Evolutionary conservation across 2,797 vertebrate genomes (phyloP), one percentile per base, ranked within the genome.

Genomic region (Rhodeus uyekii): DNA sequence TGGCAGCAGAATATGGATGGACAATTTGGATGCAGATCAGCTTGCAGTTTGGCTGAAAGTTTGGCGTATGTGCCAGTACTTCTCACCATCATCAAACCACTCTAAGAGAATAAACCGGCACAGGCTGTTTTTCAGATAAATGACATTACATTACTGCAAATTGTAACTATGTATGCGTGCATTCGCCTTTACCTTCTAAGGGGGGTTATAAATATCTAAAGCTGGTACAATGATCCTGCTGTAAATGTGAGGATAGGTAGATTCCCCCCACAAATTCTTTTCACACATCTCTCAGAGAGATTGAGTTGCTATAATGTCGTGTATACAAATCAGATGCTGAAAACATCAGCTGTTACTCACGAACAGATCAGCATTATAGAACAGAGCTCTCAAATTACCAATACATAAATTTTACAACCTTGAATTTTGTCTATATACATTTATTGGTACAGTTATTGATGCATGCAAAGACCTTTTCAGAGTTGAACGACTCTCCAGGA

Each of bases 141-240:
- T 77, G 75, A 77, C 1, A 8, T 34, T 65, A 64, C 42, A 48
- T 48, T 77, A 77, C 48, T 48, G 39, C 14, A 67, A 24, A 36
- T 14, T 82, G 36, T 61, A 58, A 16, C 19, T 63, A 38, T 46
- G 24, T n/a, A 1, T 42, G 58, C 74, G 12, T 42, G 44, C 3
- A 3, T 29, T 9, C 29, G 65, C 27, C 5, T 80, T 27, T 53
- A n/a, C 44, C 42, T 50, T 32, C 50, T 53, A 9, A 29, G 86
- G 80, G 85, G 81, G 85, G 63, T 76, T 39, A 76, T 63, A 76
- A 42, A 76, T 76, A 60, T 67, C 32, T 64, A 64, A 77, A 7
- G 29, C 29, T 9, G 39, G 24, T 32, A 63, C 55, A 76, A 76
- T 55, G 48, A 16, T 73, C 13, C 71, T 53, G 48, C 32, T 38